Conservation (phyloP, 2,113 vertebrate species). For the Caloenas nicobarica region DNA sequence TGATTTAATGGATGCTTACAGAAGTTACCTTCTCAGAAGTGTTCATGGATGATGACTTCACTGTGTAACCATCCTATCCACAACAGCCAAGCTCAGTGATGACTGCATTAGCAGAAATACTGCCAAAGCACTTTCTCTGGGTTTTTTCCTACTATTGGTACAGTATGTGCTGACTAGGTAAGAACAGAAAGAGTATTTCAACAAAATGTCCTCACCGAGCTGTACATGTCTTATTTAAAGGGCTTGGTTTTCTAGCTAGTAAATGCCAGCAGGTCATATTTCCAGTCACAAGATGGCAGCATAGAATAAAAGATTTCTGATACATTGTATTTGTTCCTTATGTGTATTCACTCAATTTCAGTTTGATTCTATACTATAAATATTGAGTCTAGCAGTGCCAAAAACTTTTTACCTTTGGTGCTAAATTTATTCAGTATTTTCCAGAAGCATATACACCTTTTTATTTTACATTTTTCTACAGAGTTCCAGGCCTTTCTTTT, state of each 20-base stretch:
- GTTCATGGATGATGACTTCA: background rate
- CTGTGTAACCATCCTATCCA: background rate
- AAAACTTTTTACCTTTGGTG: background rate
- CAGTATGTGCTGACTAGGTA: background rate
- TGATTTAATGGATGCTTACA: background rate
- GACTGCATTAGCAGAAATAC: background rate
- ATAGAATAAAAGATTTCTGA: constrained; percentile 18
- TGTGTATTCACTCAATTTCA: accelerated
- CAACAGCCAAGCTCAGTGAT: background rate
- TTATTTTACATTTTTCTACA: background rate
- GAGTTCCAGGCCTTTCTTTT: background rate
- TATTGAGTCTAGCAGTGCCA: background rate
- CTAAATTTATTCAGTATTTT: background rate
- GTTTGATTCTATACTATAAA: background rate
- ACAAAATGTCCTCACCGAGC: background rate
- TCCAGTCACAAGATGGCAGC: constrained; percentile 74
- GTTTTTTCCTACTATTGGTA: background rate
- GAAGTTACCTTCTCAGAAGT: background rate
- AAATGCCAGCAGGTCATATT: background rate
- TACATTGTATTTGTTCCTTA: accelerated
- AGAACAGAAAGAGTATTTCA: background rate
- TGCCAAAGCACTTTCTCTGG: background rate
- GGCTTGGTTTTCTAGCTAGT: background rate
- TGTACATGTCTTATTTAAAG: background rate
- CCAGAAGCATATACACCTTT: background rate